A percentile compares a stretch with the other conserved stretches of the same genome.
Conservation (phyloP, 2,113 vertebrate species). For the Ceyx margarethae region DNA sequence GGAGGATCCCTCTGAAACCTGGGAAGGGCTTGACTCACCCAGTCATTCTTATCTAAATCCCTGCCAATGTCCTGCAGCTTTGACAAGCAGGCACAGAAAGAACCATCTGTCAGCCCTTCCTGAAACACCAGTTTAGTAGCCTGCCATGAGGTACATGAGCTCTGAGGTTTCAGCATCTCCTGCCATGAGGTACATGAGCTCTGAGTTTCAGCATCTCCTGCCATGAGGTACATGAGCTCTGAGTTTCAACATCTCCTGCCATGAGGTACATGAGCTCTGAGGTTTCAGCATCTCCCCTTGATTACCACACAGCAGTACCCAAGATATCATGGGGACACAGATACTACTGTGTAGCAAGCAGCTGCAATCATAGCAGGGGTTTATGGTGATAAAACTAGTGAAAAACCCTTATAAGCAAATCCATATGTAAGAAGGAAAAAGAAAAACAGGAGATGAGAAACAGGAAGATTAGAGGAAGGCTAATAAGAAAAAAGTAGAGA, state of each 20-base stretch:
- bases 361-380: not conserved
- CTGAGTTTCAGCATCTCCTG: too few relatives aligned
- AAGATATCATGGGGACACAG: not conserved
- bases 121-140: not conserved
- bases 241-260: not conserved
- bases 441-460: not conserved
- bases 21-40: not conserved
- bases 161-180: not conserved
- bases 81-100: not conserved
- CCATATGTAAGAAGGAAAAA: not conserved
- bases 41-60: not conserved
- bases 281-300: not conserved
- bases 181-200: not conserved
- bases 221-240: too few relatives aligned
- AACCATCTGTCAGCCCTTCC: not conserved
- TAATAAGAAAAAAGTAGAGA: not conserved
- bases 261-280: not conserved
- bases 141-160: not conserved
- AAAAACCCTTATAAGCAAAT: not conserved
- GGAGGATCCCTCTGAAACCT: not conserved
- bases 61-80: not conserved
- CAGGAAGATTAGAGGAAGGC: not conserved
- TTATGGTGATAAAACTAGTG: not conserved
- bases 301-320: not conserved
- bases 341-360: not conserved